A percentile compares a stretch with the other conserved stretches of the same genome.
Conservation (phyloP, 2,888 invertebrate species). For the Acanthosepion lycidas region DNA sequence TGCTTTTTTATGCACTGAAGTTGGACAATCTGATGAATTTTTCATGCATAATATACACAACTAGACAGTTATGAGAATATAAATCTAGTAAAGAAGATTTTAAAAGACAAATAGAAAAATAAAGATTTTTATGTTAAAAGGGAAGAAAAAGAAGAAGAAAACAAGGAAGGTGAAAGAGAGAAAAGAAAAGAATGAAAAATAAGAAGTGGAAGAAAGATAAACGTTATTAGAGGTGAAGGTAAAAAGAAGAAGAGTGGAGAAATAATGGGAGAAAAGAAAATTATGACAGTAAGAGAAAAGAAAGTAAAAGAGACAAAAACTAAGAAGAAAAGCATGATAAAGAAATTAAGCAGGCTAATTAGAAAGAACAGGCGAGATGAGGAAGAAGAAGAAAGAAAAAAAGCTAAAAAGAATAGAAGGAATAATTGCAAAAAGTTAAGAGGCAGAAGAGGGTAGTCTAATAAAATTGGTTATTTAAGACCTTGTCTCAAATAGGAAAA, state of each 20-base stretch:
- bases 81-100: neutral
- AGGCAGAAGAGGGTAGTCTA: too few relatives aligned
- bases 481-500: too few relatives aligned
- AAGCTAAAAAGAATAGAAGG: too few relatives aligned
- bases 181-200: neutral
- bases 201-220: neutral
- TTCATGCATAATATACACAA: neutral
- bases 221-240: neutral
- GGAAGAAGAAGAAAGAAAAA: too few relatives aligned
- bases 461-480: too few relatives aligned
- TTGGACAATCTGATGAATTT: neutral
- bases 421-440: too few relatives aligned
- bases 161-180: neutral
- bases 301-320: neutral
- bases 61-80: conserved; percentile 6
- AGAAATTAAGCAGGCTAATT: too few relatives aligned
- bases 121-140: too few relatives aligned
- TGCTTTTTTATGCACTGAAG: neutral
- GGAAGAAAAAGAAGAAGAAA: neutral
- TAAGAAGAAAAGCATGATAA: too few relatives aligned
- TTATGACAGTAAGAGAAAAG: neutral
- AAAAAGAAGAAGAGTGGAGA: neutral
- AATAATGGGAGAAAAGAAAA: neutral
- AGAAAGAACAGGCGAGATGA: too few relatives aligned
- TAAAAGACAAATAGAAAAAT: neutral